Evolutionary conservation across 2,888 invertebrate genomes (phyloP).

Genomic region (Germaria angustata): DNA sequence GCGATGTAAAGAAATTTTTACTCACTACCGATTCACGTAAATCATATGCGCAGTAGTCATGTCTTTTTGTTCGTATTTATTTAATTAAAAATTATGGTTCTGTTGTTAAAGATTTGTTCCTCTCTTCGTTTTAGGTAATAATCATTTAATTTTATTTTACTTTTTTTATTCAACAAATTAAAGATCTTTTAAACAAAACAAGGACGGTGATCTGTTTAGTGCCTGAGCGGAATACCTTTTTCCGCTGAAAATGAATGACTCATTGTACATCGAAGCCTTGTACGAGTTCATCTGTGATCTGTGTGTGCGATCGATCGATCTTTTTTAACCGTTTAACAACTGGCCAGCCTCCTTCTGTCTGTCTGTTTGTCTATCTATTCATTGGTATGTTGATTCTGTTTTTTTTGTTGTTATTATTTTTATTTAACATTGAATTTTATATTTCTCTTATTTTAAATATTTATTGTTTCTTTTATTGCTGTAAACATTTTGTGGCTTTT

Average conservation of each 20-base stretch:
- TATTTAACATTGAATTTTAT: slow-evolving; percentile 38
- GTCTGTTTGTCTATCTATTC: slow-evolving; percentile 18
- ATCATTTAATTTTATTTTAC: not conserved
- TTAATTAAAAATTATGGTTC: not conserved
- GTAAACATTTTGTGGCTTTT: slow-evolving; percentile 56
- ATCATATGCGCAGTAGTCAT: too few species aligned
- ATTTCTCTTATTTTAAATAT: slow-evolving; percentile 44
- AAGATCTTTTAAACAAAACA: slow-evolving; percentile 27
- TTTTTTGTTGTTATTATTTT: not conserved
- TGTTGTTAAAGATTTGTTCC: not conserved
- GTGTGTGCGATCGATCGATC: slow-evolving; percentile 1
- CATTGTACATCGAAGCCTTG: not conserved
- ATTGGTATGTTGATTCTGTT: slow-evolving; percentile 20
- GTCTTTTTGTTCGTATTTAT: too few species aligned
- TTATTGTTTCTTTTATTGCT: slow-evolving; percentile 40
- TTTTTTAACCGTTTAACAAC: slow-evolving; percentile 25
- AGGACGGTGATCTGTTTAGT: slow-evolving; percentile 23
- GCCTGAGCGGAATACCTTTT: slow-evolving; percentile 12
- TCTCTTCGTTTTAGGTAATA: not conserved
- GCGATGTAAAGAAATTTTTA: too few species aligned
- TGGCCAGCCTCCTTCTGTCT: not conserved
- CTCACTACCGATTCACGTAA: too few species aligned
- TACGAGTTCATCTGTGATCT: not conserved
- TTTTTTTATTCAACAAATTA: not conserved
- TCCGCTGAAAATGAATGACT: slow-evolving; percentile 18